A percentile compares a stretch with the other conserved stretches of the same genome.
Conservation (phyloP, 2,797 vertebrate genomes). For the Acanthis flammea region DNA sequence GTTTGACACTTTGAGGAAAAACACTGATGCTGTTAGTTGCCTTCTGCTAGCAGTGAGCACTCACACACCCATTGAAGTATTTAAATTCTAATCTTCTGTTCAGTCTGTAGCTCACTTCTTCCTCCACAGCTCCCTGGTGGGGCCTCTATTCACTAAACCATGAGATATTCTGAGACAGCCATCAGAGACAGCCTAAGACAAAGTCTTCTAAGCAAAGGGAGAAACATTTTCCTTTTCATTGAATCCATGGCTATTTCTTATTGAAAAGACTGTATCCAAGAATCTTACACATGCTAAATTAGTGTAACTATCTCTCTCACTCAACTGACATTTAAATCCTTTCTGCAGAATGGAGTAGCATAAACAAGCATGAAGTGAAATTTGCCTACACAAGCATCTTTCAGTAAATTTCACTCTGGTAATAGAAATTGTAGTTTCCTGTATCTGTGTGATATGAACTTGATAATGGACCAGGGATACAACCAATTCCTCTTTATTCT, state of each 20-base stretch:
- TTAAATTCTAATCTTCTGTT: background rate
- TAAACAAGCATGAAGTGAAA: background rate
- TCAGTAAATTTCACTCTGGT: background rate
- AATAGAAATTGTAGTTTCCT: background rate
- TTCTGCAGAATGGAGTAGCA: background rate
- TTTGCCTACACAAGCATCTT: background rate
- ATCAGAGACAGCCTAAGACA: background rate
- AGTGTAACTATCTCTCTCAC: background rate
- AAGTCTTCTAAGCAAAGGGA: background rate
- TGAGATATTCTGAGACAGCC: background rate
- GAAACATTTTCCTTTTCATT: background rate
- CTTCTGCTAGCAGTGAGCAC: background rate
- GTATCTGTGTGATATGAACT: background rate
- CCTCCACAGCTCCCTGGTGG: background rate
- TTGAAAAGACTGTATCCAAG: background rate
- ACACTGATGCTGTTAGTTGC: background rate
- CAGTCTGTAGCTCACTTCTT: background rate
- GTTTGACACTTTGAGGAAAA: background rate
- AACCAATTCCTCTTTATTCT: background rate
- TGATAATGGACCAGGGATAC: background rate
- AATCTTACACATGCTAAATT: background rate
- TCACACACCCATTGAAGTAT: background rate
- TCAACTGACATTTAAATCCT: background rate
- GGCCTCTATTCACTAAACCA: background rate
- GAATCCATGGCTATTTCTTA: background rate